phyloP scores from a whole-genome alignment of 2,797 vertebrate species.

The Cossypha caffra region DNA sequence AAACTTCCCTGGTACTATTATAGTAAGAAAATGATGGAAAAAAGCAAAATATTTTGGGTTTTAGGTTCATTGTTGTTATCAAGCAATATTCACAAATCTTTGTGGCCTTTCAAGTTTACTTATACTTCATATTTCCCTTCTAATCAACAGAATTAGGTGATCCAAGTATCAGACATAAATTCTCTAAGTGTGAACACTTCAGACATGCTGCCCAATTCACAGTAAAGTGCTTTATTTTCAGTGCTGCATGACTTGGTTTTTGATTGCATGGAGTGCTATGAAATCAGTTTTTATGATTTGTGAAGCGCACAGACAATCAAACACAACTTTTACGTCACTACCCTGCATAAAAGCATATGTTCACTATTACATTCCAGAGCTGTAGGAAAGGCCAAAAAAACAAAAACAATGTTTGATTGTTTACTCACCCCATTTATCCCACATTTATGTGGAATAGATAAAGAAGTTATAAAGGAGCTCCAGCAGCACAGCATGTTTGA shows the following conservation, averaged over 20 bases:
- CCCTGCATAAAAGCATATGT: not conserved
- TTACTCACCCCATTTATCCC: slow-evolving; percentile 36
- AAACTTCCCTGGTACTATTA: not conserved
- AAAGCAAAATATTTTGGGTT: not conserved
- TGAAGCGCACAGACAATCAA: slow-evolving; percentile 33
- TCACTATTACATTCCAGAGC: not conserved
- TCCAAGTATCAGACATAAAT: not conserved
- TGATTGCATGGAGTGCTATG: slow-evolving; percentile 1
- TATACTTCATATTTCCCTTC: not conserved
- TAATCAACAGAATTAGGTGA: not conserved
- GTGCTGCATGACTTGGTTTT: not conserved
- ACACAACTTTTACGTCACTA: slow-evolving; percentile 34
- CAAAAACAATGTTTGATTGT: slow-evolving; percentile 4
- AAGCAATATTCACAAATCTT: not conserved
- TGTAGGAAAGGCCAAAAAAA: not conserved
- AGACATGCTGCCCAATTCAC: not conserved
- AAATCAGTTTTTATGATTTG: slow-evolving; percentile 57
- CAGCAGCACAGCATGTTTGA: not conserved
- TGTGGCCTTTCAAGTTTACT: not conserved
- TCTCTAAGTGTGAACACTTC: not conserved
- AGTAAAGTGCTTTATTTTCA: slow-evolving; percentile 30
- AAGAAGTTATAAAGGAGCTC: not conserved
- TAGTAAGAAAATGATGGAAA: not conserved
- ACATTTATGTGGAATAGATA: slow-evolving; percentile 8
- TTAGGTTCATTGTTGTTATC: not conserved